Evolutionary conservation across 1,140 invertebrate genomes (phyloP), one percentile per base, ranked within the genome.

Genomic region (Leptinotarsa defecta): DNA sequence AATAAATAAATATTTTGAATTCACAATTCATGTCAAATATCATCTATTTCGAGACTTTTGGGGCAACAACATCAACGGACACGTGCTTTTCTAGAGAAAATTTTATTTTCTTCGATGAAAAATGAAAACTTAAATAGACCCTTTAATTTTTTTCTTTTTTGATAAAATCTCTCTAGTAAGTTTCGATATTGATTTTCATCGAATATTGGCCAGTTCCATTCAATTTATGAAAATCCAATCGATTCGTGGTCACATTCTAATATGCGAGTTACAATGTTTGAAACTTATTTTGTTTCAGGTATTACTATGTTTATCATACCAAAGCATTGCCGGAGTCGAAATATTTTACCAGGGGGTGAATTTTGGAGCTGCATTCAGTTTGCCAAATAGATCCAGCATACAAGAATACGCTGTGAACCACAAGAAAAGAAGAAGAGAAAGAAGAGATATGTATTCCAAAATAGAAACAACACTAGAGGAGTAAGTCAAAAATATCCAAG

Each of bases 281-380:
- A 57, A 57, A 17, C 5, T 17, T 1, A 62, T 63, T 64, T 77
- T 69, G 15, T 75, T 76, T 75, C 70, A 80, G 79, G 76, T 65
- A n/a, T 79, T 73, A 8, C 70, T 78, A 73, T 83, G 80, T 77
- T 62, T 52, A 70, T 80, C 79, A 6, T 52, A 62, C 17, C 74
- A 83, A 0, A 82, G 85, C 0, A 88, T 65, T 65, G 20, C 63
- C 13, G 63, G 24, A 15, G 13, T 89, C 71, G 87, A 89, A 49
- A 88, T 90, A 67, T 92, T 91, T 80, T 91, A 90, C 0, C 90
- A 91, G 78, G 91, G 90, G 2, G 77, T 92, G 4, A 94, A 93
- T 84, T 94, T 92, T 92, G 92, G 92, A 68, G 90, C 93, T 52
- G 91, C 92, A 2, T 94, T 93, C 77, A 92, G 93, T 80, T 82